phyloP scores from a whole-genome alignment of 2,888 invertebrate genomes.

The Drosophila neotestacea region DNA sequence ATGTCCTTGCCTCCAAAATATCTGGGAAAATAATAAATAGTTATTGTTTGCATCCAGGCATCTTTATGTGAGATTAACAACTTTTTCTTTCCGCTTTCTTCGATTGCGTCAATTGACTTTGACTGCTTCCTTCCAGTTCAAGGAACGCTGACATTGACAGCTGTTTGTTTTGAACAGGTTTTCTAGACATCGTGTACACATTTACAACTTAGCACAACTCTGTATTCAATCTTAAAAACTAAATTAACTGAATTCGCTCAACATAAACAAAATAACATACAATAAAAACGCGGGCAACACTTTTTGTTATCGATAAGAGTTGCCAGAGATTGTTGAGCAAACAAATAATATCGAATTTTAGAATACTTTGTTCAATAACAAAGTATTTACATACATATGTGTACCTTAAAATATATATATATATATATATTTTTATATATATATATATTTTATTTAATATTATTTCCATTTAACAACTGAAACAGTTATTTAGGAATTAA shows the following conservation, averaged over 20 bases:
- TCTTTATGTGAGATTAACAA: conserved; percentile 1
- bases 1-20: conserved; percentile 25
- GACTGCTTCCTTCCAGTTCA: conserved; percentile 52
- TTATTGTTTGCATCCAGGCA: not conserved
- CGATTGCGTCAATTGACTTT: conserved; percentile 39
- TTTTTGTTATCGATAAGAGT: conserved; percentile 8
- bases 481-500: too few species aligned
- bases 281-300: conserved; percentile 44
- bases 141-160: conserved; percentile 77
- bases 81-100: conserved; percentile 26
- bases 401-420: not conserved
- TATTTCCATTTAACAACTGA: too few species aligned
- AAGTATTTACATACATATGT: not conserved
- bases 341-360: not conserved
- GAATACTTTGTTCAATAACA: too few species aligned
- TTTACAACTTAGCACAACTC: conserved; percentile 5
- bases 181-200: conserved; percentile 36
- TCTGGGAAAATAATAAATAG: conserved; percentile 28
- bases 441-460: too few species aligned
- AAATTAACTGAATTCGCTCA: conserved; percentile 7
- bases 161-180: conserved; percentile 60
- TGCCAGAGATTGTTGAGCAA: conserved; percentile 15
- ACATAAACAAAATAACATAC: conserved; percentile 30
- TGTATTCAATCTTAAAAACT: conserved; percentile 2
- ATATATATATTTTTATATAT: too few species aligned